phyloP scores from a whole-genome alignment of 2,113 vertebrate species.

The Hystrix brachyura region DNA sequence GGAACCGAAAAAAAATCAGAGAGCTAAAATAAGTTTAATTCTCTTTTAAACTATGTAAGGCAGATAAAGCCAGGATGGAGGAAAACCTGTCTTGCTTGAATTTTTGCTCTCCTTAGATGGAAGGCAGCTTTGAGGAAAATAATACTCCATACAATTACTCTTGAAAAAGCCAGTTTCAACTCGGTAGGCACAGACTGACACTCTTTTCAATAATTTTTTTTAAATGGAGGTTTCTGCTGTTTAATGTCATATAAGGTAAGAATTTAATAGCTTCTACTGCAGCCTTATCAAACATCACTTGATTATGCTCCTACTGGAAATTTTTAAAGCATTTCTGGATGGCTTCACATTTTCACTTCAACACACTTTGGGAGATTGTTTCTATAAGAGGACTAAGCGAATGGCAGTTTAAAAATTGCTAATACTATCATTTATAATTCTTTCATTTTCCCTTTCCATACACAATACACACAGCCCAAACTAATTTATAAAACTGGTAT shows the following conservation, averaged over 20 bases:
- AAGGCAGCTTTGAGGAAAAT: constrained; percentile 69
- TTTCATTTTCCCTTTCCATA: neutral
- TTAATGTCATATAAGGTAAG: constrained; percentile 74
- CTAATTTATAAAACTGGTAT: neutral
- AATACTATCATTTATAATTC: constrained; percentile 39
- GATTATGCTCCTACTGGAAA: constrained; percentile 41
- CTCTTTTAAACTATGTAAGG: constrained; percentile 46
- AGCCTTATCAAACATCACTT: constrained; percentile 60
- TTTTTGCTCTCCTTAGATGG: constrained; percentile 57
- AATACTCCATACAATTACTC: constrained; percentile 37
- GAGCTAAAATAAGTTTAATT: constrained; percentile 66
- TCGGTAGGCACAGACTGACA: constrained; percentile 63
- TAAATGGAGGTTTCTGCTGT: constrained; percentile 61
- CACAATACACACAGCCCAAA: neutral
- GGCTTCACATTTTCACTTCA: constrained; percentile 27
- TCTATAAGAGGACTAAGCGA: neutral
- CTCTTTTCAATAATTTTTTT: constrained; percentile 61
- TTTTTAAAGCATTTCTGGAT: constrained; percentile 55
- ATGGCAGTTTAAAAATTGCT: constrained; percentile 21
- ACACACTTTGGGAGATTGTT: constrained; percentile 11
- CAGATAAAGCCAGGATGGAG: neutral
- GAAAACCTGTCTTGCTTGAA: constrained; percentile 41
- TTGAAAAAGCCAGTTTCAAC: constrained; percentile 68
- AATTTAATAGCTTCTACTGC: constrained; percentile 61
- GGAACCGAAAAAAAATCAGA: neutral